Evolutionary conservation across 2,888 invertebrate species (phyloP), one percentile per base, ranked within the genome.

Genomic region (Ecliptopera silaceata): DNA sequence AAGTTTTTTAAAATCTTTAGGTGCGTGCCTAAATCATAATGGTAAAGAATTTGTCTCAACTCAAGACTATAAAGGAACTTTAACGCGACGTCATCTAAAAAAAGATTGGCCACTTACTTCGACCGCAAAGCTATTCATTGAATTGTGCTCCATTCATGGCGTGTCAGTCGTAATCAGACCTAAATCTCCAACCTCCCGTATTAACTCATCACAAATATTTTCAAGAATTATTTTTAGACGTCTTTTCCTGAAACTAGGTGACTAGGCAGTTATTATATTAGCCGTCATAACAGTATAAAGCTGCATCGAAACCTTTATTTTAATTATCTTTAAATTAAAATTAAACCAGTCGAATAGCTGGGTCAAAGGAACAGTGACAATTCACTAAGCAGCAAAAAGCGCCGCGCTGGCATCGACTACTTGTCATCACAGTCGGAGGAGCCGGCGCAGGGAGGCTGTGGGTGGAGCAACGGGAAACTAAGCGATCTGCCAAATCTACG

Each of bases 401-500:
- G 39, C 34, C 29, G 42, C 31, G 38, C 45, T 36, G 17, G 43
- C 49, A 48, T 29, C 41, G 45, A 36, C 53, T 34, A 58, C 49
- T 58, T 58, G 49, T 58, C 53, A 58, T 44, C 58, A 46, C 29
- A 36, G 18, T 29, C 38, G 17, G 13, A 69, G 70, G 69, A 63
- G 64, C 65, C 70, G 69, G 68, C 61, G 63, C 67, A 70, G 49
- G 56, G 45, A n/a, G 56, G 59, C 34, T 42, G 59, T 56, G 59
- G 60, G 64, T 36, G 56, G 52, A 54, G 54, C 51, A 51, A 32
- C 58, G 70, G 71, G 69, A 80, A 84, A 88, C 88, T 86, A 88
- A 88, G 81, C 85, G 85, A 70, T 77, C 83, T 85, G 87, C 83
- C 88, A 84, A 81, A 84, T 84, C 82, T 86, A 90, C 89, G 89